phyloP scores from a whole-genome alignment of 1,140 invertebrate species.

The Drosophila ohnishii region DNA sequence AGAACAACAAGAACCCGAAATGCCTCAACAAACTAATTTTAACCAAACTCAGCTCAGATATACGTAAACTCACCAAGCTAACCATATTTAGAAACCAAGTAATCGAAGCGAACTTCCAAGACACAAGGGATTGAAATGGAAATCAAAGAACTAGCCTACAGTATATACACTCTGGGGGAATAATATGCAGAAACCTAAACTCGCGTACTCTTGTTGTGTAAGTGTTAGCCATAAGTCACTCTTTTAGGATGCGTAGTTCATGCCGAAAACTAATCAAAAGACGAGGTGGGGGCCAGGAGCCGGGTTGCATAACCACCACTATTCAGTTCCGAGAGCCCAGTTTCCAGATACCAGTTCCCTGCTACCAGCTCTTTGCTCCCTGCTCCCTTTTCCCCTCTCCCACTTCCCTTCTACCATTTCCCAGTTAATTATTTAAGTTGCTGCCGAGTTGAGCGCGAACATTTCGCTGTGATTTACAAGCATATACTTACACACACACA shows the following conservation, averaged over 20 bases:
- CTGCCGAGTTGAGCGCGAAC: conserved; percentile 38
- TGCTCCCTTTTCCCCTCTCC: background rate
- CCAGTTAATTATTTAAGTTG: conserved; percentile 70
- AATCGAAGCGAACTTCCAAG: conserved; percentile 51
- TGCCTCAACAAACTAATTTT: conserved; percentile 71
- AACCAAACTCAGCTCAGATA: conserved; percentile 66
- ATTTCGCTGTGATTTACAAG: conserved; percentile 54
- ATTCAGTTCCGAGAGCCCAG: background rate
- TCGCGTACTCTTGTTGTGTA: conserved; percentile 26
- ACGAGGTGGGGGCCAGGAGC: background rate
- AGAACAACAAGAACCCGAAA: conserved; percentile 64
- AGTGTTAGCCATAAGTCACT: conserved; percentile 47
- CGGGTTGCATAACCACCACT: conserved; percentile 4
- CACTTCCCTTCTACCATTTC: background rate
- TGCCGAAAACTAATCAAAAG: conserved; percentile 37
- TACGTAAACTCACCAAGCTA: conserved; percentile 66
- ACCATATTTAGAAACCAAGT: conserved; percentile 29
- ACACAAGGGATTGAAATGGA: conserved; percentile 78
- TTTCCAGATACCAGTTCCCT: background rate
- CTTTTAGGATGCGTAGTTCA: conserved; percentile 32
- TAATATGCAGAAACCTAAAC: conserved; percentile 4
- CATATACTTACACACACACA: conserved; percentile 5
- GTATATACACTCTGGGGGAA: conserved; percentile 14
- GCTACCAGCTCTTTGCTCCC: background rate
- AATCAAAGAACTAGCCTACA: conserved; percentile 53